A percentile compares a stretch with the other conserved stretches of the same genome.
Conservation (phyloP, 2,113 vertebrate species). For the Tonatia bakeri region DNA sequence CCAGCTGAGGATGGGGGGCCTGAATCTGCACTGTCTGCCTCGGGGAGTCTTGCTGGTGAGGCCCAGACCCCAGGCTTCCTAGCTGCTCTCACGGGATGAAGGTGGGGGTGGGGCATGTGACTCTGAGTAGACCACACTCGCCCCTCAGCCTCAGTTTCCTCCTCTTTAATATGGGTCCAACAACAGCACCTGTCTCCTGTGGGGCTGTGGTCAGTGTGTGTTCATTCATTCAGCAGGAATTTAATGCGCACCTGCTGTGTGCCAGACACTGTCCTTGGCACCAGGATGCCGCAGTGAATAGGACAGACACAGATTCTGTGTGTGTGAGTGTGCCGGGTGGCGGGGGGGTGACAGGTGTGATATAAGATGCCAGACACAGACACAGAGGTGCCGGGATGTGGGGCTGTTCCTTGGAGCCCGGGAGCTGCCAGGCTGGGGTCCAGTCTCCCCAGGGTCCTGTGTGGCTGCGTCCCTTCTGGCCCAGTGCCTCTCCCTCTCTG, state of each 20-base stretch:
- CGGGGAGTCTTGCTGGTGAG: neutral
- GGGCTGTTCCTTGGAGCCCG: neutral
- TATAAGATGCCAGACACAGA: neutral
- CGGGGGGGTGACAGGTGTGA: neutral
- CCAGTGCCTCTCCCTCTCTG: neutral
- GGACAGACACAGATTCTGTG: neutral
- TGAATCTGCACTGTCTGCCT: neutral
- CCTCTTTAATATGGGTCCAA: neutral
- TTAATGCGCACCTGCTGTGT: neutral
- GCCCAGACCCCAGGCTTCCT: neutral
- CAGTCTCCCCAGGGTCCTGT: neutral
- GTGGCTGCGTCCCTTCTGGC: neutral
- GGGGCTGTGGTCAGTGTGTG: neutral
- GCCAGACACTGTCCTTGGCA: neutral
- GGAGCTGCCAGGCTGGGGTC: neutral
- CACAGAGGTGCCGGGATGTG: accelerated
- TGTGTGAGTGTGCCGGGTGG: too few species aligned
- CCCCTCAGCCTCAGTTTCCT: neutral
- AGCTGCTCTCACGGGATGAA: neutral
- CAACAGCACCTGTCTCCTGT: accelerated
- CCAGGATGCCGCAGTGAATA: neutral
- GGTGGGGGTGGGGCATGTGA: too few species aligned
- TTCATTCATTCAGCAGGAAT: neutral
- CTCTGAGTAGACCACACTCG: neutral
- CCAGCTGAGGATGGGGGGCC: neutral